Evolutionary conservation across 1,140 invertebrate genomes (phyloP).

Genomic region (Notospermus geniculatus): DNA sequence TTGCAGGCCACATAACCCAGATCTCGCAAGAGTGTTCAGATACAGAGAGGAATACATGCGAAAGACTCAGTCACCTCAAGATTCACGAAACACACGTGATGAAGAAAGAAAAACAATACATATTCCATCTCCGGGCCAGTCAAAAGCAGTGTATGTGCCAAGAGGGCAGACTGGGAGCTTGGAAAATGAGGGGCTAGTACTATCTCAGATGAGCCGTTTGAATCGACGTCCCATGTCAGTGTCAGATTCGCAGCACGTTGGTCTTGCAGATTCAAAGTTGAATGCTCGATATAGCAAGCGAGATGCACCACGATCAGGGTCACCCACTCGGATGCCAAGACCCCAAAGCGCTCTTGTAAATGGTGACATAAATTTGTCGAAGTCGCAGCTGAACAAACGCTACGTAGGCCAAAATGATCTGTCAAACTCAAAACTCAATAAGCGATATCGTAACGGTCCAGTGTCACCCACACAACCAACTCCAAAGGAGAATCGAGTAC

Average conservation of each 20-base stretch:
- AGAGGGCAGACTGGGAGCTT: constrained; percentile 17
- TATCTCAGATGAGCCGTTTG: constrained; percentile 44
- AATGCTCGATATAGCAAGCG: constrained; percentile 47
- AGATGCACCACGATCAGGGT: background rate
- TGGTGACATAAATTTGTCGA: background rate
- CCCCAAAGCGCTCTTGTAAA: background rate
- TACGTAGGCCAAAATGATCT: constrained; percentile 24
- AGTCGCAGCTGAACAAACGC: constrained; percentile 4
- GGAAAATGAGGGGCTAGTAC: constrained; percentile 20
- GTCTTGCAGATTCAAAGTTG: constrained; percentile 40
- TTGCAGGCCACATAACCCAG: constrained; percentile 47
- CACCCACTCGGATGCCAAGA: background rate
- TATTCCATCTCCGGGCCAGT: too few species aligned
- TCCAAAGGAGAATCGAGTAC: background rate
- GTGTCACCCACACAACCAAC: background rate
- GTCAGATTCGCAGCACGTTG: constrained; percentile 23
- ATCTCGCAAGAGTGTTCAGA: constrained; percentile 42
- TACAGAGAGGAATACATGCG: constrained; percentile 13
- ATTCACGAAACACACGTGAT: background rate
- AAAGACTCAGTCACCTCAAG: constrained; percentile 20
- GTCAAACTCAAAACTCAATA: constrained; percentile 38
- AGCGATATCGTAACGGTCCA: constrained; percentile 29
- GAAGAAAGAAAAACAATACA: too few species aligned
- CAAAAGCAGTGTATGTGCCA: background rate
- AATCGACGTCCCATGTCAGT: constrained; percentile 46